Percentiles rank a stretch among this genome's conserved stretches.
Conservation (phyloP, 2,888 invertebrate species). For the Rutpela maculata region DNA sequence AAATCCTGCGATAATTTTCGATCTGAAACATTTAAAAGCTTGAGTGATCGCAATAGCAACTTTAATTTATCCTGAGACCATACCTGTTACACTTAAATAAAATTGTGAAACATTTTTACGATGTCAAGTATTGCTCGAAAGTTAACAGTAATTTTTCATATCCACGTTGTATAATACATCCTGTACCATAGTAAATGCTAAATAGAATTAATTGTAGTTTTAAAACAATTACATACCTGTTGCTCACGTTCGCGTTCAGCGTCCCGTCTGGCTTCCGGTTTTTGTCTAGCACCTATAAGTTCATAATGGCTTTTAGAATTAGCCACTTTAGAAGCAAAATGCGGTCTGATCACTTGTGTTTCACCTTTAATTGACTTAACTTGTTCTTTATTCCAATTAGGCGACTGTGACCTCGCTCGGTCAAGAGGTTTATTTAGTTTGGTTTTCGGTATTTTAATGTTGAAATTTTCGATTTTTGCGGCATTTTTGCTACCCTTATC, state of each 20-base stretch:
- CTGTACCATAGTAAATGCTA: slow-evolving; percentile 30
- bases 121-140: slow-evolving; percentile 4
- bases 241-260: slow-evolving; percentile 64
- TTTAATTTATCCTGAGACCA: neutral
- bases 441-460: slow-evolving; percentile 71
- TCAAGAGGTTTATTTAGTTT: slow-evolving; percentile 66
- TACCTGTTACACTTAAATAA: slow-evolving; percentile 8
- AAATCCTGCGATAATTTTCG: no score
- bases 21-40: no score
- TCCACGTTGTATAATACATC: slow-evolving; percentile 37
- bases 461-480: slow-evolving; percentile 63
- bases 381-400: slow-evolving; percentile 68
- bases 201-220: slow-evolving; percentile 41
- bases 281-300: slow-evolving; percentile 68
- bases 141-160: slow-evolving; percentile 30
- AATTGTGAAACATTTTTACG: slow-evolving; percentile 9
- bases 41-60: neutral
- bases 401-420: slow-evolving; percentile 71
- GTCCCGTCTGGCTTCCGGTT: slow-evolving; percentile 67
- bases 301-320: slow-evolving; percentile 70
- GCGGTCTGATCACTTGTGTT: slow-evolving; percentile 59
- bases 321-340: slow-evolving; percentile 64
- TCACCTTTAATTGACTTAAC: slow-evolving; percentile 60
- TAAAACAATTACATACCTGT: slow-evolving; percentile 64
- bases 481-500: slow-evolving; percentile 43